Evolutionary conservation across 1,140 invertebrate genomes (phyloP).

Genomic region (Micrasema longulum): DNA sequence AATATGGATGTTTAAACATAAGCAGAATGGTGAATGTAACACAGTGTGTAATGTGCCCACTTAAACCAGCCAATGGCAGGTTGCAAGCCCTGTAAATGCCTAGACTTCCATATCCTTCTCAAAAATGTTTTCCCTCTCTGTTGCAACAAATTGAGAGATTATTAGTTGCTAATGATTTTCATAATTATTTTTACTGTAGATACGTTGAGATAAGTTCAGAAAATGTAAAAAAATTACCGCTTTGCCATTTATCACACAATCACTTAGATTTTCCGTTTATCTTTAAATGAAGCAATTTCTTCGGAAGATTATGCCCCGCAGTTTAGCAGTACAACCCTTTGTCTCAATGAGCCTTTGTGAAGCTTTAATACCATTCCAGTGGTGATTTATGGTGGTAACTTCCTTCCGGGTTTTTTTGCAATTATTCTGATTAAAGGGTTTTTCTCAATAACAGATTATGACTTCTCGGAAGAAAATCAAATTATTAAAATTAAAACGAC

Average conservation of each 20-base stretch:
- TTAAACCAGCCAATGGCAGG: too few species aligned
- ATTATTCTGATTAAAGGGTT: background rate
- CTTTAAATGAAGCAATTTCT: constrained; percentile 12
- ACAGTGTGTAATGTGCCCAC: too few species aligned
- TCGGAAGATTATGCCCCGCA: background rate
- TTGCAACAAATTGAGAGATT: too few species aligned
- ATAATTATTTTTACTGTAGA: too few species aligned
- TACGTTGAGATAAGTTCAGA: background rate
- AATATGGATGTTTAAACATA: too few species aligned
- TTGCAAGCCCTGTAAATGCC: too few species aligned
- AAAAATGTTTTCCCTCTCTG: too few species aligned
- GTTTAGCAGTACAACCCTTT: constrained; percentile 6
- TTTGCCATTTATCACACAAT: constrained; percentile 3
- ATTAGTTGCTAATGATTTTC: too few species aligned
- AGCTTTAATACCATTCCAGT: constrained; percentile 8
- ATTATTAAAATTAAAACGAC: background rate
- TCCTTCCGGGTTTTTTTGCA: background rate
- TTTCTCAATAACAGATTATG: background rate
- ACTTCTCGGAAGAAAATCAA: background rate
- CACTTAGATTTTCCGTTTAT: constrained; percentile 5
- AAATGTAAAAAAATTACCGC: background rate
- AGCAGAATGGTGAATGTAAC: too few species aligned
- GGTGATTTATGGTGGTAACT: constrained; percentile 4
- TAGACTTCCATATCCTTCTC: too few species aligned
- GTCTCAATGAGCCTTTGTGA: constrained; percentile 10